These are phyloP conservation scores for Watsonalla binaria DNA, from an alignment of 2,888 invertebrate species.

Conservation along the genomic window DNA sequence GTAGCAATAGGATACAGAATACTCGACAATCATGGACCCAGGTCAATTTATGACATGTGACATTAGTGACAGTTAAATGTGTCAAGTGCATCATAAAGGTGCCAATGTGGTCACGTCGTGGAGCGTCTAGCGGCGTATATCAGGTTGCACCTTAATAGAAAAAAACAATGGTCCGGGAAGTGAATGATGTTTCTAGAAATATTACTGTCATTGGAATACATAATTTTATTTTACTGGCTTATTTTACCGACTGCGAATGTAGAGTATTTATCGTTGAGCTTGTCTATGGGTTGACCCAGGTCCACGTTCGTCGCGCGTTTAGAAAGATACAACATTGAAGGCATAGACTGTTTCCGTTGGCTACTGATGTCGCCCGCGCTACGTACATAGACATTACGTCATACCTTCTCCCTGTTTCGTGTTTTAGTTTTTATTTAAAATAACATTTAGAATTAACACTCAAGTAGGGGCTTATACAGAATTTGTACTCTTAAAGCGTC, in stretches of 20 bases:
- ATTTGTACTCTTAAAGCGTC: conserved; percentile 84
- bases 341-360: conserved; percentile 55
- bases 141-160: too few relatives aligned
- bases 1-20: conserved; percentile 69
- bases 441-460: conserved; percentile 70
- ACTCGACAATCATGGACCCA: conserved; percentile 4
- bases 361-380: conserved; percentile 54
- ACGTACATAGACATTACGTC: conserved; percentile 37
- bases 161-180: too few relatives aligned
- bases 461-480: conserved; percentile 82
- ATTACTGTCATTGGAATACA: too few relatives aligned
- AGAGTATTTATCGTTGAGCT: neutral
- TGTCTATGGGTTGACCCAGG: neutral
- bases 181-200: too few relatives aligned
- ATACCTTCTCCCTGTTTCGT: conserved; percentile 60
- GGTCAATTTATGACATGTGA: neutral
- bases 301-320: conserved; percentile 23
- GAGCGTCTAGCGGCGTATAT: too few relatives aligned
- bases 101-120: too few relatives aligned
- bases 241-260: too few relatives aligned
- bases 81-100: too few relatives aligned
- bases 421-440: conserved; percentile 62
- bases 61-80: too few relatives aligned
- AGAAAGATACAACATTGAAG: conserved; percentile 74
- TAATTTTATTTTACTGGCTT: too few relatives aligned